Base-by-base conservation (phyloP, 2,888 invertebrate genomes). In the Aproaerema taeniolella region DNA sequence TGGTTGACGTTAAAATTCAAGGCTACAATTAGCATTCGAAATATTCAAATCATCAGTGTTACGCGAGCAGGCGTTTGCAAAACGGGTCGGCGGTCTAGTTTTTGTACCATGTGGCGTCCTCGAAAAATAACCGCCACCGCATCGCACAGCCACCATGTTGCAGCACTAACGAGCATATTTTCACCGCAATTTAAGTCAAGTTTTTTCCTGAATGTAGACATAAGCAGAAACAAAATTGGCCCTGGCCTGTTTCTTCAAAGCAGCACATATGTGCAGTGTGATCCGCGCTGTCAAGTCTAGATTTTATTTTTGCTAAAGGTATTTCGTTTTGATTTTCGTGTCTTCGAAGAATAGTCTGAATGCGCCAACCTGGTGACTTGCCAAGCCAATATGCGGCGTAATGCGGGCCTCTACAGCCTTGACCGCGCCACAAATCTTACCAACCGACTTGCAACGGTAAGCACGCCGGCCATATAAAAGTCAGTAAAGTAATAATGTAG, bases 341-440 rank as follows among this genome's bases (percentile, higher is more conserved):
- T 31, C 33, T 20, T 40, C 34, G 38, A 45, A 46, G 40, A 42
- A 45, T 30, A 33, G 53, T 51, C 47, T 48, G 49, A 52, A 50
- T 55, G 51, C 56, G 43, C 45, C 47, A 52, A 49, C 40, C 61
- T 70, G 75, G 69, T 74, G 62, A 60, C 53, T 59, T 77, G 80
- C 82, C 82, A 82, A 82, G 60, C 63, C 59, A 67, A 60, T 61
- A 46, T 43, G 42, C 42, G 31, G 61, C 63, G 63, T 66, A 71
- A 70, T 75, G 78, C 79, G 77, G 77, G 67, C 71, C 74, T 73
- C 65, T 49, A 59, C 69, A 79, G 69, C 85, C 83, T 83, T 85
- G 83, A 83, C 82, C 80, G 75, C 60, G 58, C 52, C 30, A 11
- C 34, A 35, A 10, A 2, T 35, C 35, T 28, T 35, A 35, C 28